Evolutionary conservation across 2,888 invertebrate species (phyloP), one percentile per base, ranked within the genome.

Genomic region (Trimorus sp.): DNA sequence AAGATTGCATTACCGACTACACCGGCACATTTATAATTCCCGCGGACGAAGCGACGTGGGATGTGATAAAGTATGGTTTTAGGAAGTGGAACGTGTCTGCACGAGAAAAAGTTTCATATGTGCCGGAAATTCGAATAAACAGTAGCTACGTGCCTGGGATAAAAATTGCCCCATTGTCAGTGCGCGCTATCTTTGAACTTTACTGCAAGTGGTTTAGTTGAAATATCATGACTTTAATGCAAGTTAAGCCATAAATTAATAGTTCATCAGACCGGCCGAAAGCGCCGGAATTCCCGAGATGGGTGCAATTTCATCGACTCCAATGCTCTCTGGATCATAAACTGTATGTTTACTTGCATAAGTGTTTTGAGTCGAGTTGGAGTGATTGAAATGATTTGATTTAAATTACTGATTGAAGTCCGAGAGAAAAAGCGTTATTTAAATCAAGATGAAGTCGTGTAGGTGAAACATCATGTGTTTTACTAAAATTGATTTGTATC

Each of bases 91-190:
- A 56, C 76, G 69, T 69, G 76, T 63, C 68, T 76, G 48, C 66
- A 45, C 26, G 68, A 76, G 76, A 76, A 76, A 76, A 76, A 76
- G 68, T 76, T 69, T 76, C 68, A 76, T 69, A 69, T 76, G 68
- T 76, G 76, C 68, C 68, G 68, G 76, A 69, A 76, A 76, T 76
- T 76, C 76, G 60, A 69, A 69, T 76, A 76, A 76, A 76, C 76
- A 76, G 76, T 69, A 69, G 62, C 59, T 69, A 76, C 68, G 68
- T 69, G 76, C 68, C 40, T 69, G 54, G 76, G 60, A 68, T 76
- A 68, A 76, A 76, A 69, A 76, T 76, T 58, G 51, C 53, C 40
- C 37, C 42, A 76, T 68, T 76, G 76, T 76, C 76, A 62, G 60
- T 56, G 76, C 48, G 65, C 74, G 60, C 54, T 56, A 48, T 76